phyloP scores from a whole-genome alignment of 1,140 invertebrate genomes.

The Drosophila orosa region DNA sequence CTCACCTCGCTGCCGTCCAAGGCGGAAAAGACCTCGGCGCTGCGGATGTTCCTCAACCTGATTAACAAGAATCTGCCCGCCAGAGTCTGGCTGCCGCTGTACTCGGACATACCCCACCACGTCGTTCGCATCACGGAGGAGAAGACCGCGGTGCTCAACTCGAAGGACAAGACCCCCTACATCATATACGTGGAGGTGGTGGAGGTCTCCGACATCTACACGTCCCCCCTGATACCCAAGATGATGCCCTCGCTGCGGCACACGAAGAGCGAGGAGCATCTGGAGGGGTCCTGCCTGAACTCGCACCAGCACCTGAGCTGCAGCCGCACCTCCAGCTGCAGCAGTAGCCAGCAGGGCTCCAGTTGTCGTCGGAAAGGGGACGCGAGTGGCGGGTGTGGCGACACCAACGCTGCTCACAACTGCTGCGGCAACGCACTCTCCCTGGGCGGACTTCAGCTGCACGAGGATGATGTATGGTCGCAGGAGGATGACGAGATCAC shows the following conservation, averaged over 20 bases:
- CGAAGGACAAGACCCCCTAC: conserved; percentile 99
- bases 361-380: conserved; percentile 60
- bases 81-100: conserved; percentile 97
- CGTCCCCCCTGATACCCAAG: conserved; percentile 91
- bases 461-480: conserved; percentile 89
- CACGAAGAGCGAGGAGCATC: conserved; percentile 95
- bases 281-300: conserved; percentile 75
- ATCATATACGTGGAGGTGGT: conserved; percentile 99
- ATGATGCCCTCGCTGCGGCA: conserved; percentile 92
- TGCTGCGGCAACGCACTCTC: conserved; percentile 33
- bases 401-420: conserved; percentile 28
- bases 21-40: conserved; percentile 94
- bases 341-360: conserved; percentile 67
- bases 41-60: conserved; percentile 96
- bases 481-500: conserved; percentile 97
- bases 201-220: conserved; percentile 94
- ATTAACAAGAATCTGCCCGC: conserved; percentile 99
- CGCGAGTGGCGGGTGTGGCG: conserved; percentile 49
- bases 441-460: conserved; percentile 70
- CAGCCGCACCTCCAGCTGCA: conserved; percentile 72
- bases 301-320: conserved; percentile 62
- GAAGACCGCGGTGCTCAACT: conserved; percentile 98
- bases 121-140: conserved; percentile 94
- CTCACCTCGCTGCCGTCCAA: conserved; percentile 96
- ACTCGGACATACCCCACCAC: conserved; percentile 97